Conservation (phyloP, 2,113 vertebrate species). For the Nycticorax nycticorax region DNA sequence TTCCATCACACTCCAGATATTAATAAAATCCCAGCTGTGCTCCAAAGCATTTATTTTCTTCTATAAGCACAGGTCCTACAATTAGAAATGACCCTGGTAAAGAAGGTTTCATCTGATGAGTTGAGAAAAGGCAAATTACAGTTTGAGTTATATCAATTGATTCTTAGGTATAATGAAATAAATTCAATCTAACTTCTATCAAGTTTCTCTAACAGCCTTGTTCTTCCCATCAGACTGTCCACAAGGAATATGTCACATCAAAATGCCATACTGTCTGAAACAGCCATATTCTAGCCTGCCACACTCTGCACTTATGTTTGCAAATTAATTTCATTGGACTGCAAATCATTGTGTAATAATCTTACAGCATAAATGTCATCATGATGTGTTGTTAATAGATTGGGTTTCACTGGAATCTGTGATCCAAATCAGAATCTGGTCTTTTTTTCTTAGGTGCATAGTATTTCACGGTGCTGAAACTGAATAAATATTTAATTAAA, state of each 20-base stretch:
- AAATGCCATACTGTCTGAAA: neutral
- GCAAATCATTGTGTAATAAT: neutral
- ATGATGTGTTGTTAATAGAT: neutral
- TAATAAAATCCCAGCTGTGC: neutral
- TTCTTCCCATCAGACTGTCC: neutral
- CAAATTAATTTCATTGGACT: slow-evolving; percentile 5
- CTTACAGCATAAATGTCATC: neutral
- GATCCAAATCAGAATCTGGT: neutral
- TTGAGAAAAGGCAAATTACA: neutral
- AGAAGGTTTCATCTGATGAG: neutral
- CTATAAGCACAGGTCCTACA: neutral
- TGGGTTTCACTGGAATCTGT: neutral
- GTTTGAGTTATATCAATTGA: neutral
- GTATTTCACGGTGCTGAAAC: neutral
- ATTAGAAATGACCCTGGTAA: neutral
- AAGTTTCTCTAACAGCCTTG: neutral
- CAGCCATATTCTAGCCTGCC: neutral
- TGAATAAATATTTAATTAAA: slow-evolving; percentile 12
- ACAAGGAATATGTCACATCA: neutral
- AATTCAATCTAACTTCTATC: neutral
- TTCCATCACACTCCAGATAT: neutral
- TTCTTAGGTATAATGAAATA: slow-evolving; percentile 14
- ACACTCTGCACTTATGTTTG: neutral
- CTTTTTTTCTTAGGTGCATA: neutral
- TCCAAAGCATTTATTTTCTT: neutral